These are phyloP conservation scores for Sylvia borin DNA, from an alignment of 2,797 vertebrate species.

Conservation along the genomic window DNA sequence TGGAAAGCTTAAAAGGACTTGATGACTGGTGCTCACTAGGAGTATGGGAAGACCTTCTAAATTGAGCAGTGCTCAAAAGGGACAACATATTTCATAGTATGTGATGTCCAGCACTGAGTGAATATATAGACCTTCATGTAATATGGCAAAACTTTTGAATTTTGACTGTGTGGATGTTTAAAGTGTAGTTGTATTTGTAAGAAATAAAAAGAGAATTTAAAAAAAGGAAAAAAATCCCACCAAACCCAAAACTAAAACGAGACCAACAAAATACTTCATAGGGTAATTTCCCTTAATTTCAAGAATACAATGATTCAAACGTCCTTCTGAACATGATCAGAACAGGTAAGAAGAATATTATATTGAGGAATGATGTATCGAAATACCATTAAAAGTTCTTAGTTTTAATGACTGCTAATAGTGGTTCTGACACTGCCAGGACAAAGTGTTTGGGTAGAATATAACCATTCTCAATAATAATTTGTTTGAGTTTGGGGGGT, in stretches of 20 bases:
- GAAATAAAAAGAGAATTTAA: neutral
- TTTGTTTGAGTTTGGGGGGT: fast-evolving
- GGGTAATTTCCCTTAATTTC: neutral
- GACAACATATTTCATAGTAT: neutral
- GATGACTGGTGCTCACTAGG: neutral
- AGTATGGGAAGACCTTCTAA: neutral
- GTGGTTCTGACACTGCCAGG: neutral
- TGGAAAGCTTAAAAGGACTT: conserved; percentile 12
- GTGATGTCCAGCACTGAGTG: neutral
- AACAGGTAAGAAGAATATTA: neutral
- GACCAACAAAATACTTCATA: neutral
- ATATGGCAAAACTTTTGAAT: neutral
- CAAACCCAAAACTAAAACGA: neutral
- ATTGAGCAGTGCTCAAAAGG: neutral
- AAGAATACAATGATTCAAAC: neutral
- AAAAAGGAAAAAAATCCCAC: neutral
- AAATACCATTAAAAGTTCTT: neutral
- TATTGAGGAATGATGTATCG: neutral
- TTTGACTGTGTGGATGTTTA: neutral
- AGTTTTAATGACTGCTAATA: neutral
- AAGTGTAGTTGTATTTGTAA: neutral
- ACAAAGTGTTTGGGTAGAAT: neutral
- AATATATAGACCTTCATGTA: neutral
- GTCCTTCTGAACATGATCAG: neutral
- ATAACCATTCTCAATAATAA: neutral